Conservation (phyloP, 2,888 invertebrate species). For the Steinernema carpocapsae region DNA sequence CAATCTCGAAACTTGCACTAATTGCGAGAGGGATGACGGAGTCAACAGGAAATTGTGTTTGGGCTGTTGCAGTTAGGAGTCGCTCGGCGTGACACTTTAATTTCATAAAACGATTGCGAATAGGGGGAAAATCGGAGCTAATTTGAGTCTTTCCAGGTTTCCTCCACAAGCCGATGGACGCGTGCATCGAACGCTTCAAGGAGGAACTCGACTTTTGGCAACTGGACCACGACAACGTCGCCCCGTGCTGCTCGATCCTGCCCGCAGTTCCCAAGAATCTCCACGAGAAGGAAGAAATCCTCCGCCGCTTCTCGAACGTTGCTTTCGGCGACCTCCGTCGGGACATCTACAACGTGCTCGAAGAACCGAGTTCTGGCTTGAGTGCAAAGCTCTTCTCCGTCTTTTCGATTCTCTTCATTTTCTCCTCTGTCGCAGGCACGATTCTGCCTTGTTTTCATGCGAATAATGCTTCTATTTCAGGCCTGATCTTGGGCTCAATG, state of each 20-base stretch:
- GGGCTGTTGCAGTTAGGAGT: background rate
- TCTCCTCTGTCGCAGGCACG: slow-evolving; percentile 62
- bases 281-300: slow-evolving; percentile 13
- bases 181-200: slow-evolving; percentile 63
- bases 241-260: slow-evolving; percentile 60
- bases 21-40: background rate
- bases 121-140: background rate
- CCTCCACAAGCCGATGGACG: slow-evolving; percentile 52
- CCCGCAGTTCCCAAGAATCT: slow-evolving; percentile 38
- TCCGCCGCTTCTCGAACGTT: slow-evolving; percentile 39
- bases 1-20: background rate
- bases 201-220: slow-evolving; percentile 66
- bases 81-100: background rate
- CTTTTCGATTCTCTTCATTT: slow-evolving; percentile 65
- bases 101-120: too few species aligned
- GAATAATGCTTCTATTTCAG: slow-evolving; percentile 40
- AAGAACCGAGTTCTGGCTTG: slow-evolving; percentile 63
- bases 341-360: slow-evolving; percentile 61
- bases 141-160: slow-evolving; percentile 41
- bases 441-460: background rate
- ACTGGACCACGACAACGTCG: slow-evolving; percentile 57
- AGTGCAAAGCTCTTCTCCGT: slow-evolving; percentile 62
- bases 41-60: background rate
- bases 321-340: slow-evolving; percentile 50
- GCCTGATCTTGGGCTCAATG: slow-evolving; percentile 67